phyloP scores from a whole-genome alignment of 2,797 vertebrate species.

The Argentina silus region DNA sequence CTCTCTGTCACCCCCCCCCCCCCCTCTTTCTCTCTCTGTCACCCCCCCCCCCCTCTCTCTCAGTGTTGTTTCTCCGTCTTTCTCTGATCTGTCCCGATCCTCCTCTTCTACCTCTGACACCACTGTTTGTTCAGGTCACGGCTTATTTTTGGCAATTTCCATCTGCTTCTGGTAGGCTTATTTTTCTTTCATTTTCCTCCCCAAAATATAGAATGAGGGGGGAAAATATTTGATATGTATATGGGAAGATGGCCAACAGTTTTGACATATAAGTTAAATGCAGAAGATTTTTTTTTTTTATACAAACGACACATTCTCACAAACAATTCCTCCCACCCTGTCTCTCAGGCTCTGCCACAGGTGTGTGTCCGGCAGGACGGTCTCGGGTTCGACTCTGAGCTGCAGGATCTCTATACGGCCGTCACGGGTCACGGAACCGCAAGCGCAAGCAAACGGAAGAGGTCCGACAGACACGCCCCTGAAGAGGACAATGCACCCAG shows the following conservation, averaged over 20 bases:
- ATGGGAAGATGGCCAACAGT: background rate
- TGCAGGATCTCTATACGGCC: slow-evolving; percentile 64
- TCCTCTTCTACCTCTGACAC: background rate
- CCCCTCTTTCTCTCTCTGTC: background rate
- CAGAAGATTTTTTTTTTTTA: too few relatives aligned
- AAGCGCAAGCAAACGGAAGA: slow-evolving; percentile 57
- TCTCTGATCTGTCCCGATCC: background rate
- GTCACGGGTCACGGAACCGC: slow-evolving; percentile 33
- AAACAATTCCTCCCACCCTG: background rate
- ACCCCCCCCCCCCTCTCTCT: background rate
- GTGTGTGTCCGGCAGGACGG: slow-evolving; percentile 20
- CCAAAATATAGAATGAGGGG: background rate
- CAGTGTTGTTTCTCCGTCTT: too few relatives aligned
- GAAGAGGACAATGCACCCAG: slow-evolving; percentile 20
- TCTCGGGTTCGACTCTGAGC: slow-evolving; percentile 48
- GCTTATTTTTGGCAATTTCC: background rate
- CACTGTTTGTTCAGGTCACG: background rate
- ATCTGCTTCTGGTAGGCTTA: background rate
- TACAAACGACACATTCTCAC: background rate
- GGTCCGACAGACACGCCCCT: background rate
- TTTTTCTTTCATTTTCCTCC: background rate
- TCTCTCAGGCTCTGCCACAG: slow-evolving; percentile 59
- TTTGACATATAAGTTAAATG: background rate
- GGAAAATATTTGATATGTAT: slow-evolving; percentile 2
- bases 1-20: background rate